A percentile compares a stretch with the other conserved stretches of the same genome.
phyloP scores from a whole-genome alignment of 2,888 invertebrate genomes.

The Mylabris sibirica region DNA sequence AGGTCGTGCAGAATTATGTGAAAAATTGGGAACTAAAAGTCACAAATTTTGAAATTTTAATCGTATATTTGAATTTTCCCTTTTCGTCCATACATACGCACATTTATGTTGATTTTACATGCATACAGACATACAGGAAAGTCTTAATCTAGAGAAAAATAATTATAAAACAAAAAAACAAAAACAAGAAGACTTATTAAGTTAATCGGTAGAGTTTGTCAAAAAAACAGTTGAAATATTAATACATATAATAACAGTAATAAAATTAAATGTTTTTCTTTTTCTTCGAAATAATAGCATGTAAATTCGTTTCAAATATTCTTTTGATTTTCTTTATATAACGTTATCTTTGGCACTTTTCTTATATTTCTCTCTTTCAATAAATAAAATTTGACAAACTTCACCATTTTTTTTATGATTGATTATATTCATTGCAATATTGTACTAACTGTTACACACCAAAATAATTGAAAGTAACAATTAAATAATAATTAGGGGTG shows the following conservation, averaged over 20 bases:
- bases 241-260: constrained; percentile 37
- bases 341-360: constrained; percentile 44
- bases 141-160: constrained; percentile 49
- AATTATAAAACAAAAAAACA: constrained; percentile 17
- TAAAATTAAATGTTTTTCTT: constrained; percentile 18
- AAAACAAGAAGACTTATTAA: background rate
- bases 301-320: constrained; percentile 45
- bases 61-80: constrained; percentile 60
- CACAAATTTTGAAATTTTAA: constrained; percentile 31
- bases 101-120: constrained; percentile 60
- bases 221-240: constrained; percentile 23
- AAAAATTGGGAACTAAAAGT: background rate
- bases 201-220: constrained; percentile 33
- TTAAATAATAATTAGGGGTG: background rate
- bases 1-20: no score
- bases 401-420: constrained; percentile 26
- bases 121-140: constrained; percentile 62
- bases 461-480: constrained; percentile 17
- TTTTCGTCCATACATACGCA: constrained; percentile 61
- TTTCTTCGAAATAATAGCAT: constrained; percentile 7
- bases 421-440: constrained; percentile 26
- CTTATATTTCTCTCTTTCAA: constrained; percentile 13
- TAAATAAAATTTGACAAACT: constrained; percentile 38
- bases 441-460: constrained; percentile 33
- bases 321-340: constrained; percentile 31